Evolutionary conservation across 2,797 vertebrate species (phyloP), one percentile per base, ranked within the genome.

Genomic region (Denticeps clupeoides): DNA sequence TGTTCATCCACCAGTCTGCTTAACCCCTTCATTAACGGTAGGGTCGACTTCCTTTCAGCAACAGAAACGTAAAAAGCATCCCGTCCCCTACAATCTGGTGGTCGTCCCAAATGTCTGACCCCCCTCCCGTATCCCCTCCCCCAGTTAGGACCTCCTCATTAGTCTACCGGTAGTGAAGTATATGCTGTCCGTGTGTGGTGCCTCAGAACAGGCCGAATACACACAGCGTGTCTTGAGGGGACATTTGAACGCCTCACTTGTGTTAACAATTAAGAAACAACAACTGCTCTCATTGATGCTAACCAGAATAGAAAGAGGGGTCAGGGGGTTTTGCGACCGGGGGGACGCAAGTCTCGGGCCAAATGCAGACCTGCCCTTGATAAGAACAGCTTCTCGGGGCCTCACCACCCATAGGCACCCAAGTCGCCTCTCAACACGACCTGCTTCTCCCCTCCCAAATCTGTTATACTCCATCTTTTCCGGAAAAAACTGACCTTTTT

Each of bases 261-360:
- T 69, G 70, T 75, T 78, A 73, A 58, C 69, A 74, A 77, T 78
- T 76, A 75, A 56, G 55, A 19, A 76, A 74, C 65, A 65, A 75
- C 61, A 72, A 73, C 66, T 68, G 57, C 56, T 72, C 58, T 63
- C 65, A 69, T 45, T 75, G 71, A 72, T 45, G 58, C 60, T 67
- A 69, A 66, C 51, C 67, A 71, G 61, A 60, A 65, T 68, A 66
- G 64, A 70, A 69, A 67, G 52, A 2, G 51, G n/a, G 65, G 68
- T 67, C 64, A 15, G 1, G 23, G 63, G 68, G 58, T 64, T 63
- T 55, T 56, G 41, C 58, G 62, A 54, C 37, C 28, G 16, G 22
- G 33, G 29, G 32, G 35, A 31, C 28, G 27, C 31, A 12, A 44
- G 5, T 55, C 42, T 42, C 25, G 16, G 47, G 15, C 21, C 7